Percentiles rank a stretch among this genome's conserved stretches.
These are phyloP conservation scores for Stenurella melanura DNA, from an alignment of 2,888 invertebrate genomes.

Conservation along the genomic window DNA sequence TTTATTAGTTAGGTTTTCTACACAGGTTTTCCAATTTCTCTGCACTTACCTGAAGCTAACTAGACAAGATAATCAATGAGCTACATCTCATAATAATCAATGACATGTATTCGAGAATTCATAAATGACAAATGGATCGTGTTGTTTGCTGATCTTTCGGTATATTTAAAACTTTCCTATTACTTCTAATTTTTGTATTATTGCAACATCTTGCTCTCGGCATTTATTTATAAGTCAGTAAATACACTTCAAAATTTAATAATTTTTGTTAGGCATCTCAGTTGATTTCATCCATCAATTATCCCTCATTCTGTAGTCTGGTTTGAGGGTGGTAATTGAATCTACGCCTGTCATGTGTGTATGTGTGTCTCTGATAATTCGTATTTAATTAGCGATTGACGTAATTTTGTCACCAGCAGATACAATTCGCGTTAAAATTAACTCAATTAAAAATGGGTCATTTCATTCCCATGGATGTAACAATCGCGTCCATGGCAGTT, in stretches of 20 bases:
- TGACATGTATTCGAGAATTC: too few relatives aligned
- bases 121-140: too few relatives aligned
- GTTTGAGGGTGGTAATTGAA: slow-evolving; percentile 21
- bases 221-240: too few relatives aligned
- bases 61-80: too few relatives aligned
- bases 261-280: not conserved
- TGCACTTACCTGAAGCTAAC: too few relatives aligned
- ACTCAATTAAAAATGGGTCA: not conserved
- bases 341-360: not conserved
- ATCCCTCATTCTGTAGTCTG: not conserved
- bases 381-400: not conserved
- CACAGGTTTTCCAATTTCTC: too few relatives aligned
- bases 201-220: too few relatives aligned
- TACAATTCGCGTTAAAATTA: not conserved
- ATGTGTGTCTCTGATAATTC: not conserved
- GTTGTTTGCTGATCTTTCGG: too few relatives aligned
- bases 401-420: slow-evolving; percentile 15
- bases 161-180: too few relatives aligned
- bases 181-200: too few relatives aligned
- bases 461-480: not conserved
- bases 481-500: not conserved
- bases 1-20: too few relatives aligned
- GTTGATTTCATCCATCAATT: slow-evolving; percentile 8
- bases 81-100: too few relatives aligned
- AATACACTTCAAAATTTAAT: not conserved